Evolutionary conservation across 2,888 invertebrate species (phyloP).

Genomic region (Pyrocoelia pectoralis): DNA sequence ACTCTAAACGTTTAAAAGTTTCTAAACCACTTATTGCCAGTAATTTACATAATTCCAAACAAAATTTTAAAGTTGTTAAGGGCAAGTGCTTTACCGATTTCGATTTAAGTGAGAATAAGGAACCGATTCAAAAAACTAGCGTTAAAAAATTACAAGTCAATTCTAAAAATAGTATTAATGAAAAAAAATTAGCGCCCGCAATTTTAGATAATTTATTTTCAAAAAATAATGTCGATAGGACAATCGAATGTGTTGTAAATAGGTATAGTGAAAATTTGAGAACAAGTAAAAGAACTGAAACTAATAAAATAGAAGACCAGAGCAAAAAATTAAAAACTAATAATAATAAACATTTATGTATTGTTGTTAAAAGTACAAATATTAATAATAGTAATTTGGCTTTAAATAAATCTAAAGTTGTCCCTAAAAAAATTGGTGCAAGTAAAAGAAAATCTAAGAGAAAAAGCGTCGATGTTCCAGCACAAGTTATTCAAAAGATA

Average conservation of each 20-base stretch:
- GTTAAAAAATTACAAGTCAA: conserved; percentile 39
- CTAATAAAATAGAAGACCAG: conserved; percentile 23
- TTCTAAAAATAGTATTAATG: conserved; percentile 36
- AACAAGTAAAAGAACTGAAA: conserved; percentile 40
- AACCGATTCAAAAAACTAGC: conserved; percentile 38
- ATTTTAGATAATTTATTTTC: conserved; percentile 66
- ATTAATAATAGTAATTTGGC: conserved; percentile 39
- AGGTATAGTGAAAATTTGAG: conserved; percentile 50
- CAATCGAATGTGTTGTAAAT: conserved; percentile 58
- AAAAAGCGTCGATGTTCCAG: conserved; percentile 40
- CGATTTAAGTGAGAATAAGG: conserved; percentile 47
- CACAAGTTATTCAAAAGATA: conserved; percentile 43
- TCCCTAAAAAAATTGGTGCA: conserved; percentile 41
- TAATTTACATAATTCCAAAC: conserved; percentile 51
- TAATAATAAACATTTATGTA: conserved; percentile 21
- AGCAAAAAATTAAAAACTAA: conserved; percentile 27
- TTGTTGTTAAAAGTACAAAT: conserved; percentile 39
- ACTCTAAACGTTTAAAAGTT: conserved; percentile 44
- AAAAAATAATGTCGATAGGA: conserved; percentile 67
- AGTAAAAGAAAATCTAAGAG: conserved; percentile 51
- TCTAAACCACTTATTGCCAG: conserved; percentile 52
- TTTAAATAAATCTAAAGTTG: conserved; percentile 34
- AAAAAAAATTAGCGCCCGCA: conserved; percentile 48
- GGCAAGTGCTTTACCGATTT: conserved; percentile 37
- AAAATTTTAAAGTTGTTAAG: conserved; percentile 50